Evolutionary conservation across 2,797 vertebrate genomes (phyloP), one percentile per base, ranked within the genome.

Genomic region (Amblyraja radiata): DNA sequence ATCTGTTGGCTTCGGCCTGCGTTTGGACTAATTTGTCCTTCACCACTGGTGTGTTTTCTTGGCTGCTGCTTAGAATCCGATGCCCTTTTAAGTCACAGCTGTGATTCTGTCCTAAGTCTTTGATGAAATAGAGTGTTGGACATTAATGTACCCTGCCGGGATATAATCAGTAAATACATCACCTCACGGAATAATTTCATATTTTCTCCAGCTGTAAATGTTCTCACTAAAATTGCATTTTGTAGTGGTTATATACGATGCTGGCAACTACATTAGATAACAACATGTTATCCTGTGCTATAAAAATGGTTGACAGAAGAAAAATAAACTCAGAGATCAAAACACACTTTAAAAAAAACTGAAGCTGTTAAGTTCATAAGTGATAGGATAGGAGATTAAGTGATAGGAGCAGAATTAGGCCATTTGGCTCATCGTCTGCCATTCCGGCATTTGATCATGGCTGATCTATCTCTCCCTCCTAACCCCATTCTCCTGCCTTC

Each of bases 161-260:
- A 7, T 46, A 25, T 9, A 46, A 36, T 36, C 84, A 88, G 18
- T 88, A 88, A 88, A 88, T 88, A 36, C 61, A 36, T 36, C 61
- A 63, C 1, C 65, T 14, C 16, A 74, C 36, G 74, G 90, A 68
- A 65, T 79, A 18, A 58, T 84, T 84, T 88, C 6, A 1, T 76
- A 91, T 91, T 46, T 91, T 73, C 54, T 54, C 23, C 21, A 91
- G 16, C 36, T 13, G 90, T 71, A 76, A 74, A 54, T 39, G 14
- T 25, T n/a, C 10, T 54, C 90, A 76, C 23, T 91, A 36, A 91
- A 91, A 74, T 73, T 68, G 74, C 36, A 74, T 54, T 54, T 91
- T 91, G 18, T 74, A 74, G 46, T 74, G 90, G 74, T 74, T 74
- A 28, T 91, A 91, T 91, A 71, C 74, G 73, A 39, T 65, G 3